A percentile compares a stretch with the other conserved stretches of the same genome.
Conservation (phyloP, 2,888 invertebrate genomes). For the Leistus spinibarbis region DNA sequence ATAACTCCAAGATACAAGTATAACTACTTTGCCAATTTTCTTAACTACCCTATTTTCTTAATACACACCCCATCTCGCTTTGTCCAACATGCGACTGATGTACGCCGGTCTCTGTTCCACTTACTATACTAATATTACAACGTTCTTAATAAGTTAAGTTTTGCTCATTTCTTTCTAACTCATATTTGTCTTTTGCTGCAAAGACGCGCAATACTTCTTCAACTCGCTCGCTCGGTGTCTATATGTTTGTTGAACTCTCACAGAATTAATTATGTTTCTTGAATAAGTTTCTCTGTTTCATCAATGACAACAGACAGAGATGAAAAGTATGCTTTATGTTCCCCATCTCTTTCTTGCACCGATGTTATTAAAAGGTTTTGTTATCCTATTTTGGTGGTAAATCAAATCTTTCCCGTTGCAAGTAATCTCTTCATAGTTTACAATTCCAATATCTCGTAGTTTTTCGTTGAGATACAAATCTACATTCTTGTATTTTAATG, state of each 20-base stretch:
- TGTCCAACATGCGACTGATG: conserved; percentile 34
- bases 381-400: too few relatives aligned
- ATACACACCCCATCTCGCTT: conserved; percentile 50
- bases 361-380: too few relatives aligned
- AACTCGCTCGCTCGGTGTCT: not conserved
- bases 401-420: too few relatives aligned
- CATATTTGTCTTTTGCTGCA: conserved; percentile 40
- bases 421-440: too few relatives aligned
- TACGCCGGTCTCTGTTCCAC: conserved; percentile 44
- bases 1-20: conserved; percentile 53
- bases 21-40: conserved; percentile 55
- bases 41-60: conserved; percentile 56
- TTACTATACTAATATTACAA: conserved; percentile 51
- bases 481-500: too few relatives aligned
- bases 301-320: conserved; percentile 22
- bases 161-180: conserved; percentile 53
- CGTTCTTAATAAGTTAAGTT: conserved; percentile 56
- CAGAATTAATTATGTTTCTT: conserved; percentile 38
- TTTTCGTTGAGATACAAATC: too few relatives aligned
- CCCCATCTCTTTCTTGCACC: too few relatives aligned
- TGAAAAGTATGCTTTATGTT: too few relatives aligned
- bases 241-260: conserved; percentile 18
- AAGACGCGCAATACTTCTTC: conserved; percentile 18
- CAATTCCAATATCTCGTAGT: too few relatives aligned
- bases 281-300: conserved; percentile 36